Evolutionary conservation across 2,888 invertebrate genomes (phyloP).

Genomic region (Vanessa cardui): DNA sequence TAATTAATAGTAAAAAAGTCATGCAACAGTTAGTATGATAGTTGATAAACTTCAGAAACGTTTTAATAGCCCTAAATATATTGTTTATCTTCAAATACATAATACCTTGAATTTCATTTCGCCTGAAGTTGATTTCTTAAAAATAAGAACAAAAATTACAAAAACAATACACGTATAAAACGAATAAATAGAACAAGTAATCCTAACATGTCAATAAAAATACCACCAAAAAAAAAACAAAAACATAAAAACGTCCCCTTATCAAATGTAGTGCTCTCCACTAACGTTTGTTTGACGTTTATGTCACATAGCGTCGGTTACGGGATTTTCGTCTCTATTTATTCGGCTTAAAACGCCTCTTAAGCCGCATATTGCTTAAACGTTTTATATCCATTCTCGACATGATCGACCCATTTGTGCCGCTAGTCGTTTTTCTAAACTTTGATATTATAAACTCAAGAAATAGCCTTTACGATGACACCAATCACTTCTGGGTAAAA

Average conservation of each 20-base stretch:
- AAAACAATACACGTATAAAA: not conserved
- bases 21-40: too few relatives aligned
- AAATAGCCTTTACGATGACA: not conserved
- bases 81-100: too few relatives aligned
- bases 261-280: conserved; percentile 10
- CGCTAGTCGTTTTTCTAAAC: conserved; percentile 7
- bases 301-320: not conserved
- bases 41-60: too few relatives aligned
- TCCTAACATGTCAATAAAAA: not conserved
- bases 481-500: too few relatives aligned
- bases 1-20: too few relatives aligned
- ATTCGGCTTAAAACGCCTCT: not conserved
- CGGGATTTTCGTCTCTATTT: conserved; percentile 1
- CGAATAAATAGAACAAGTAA: not conserved
- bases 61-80: too few relatives aligned
- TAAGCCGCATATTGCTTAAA: not conserved
- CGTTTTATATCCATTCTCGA: conserved; percentile 11
- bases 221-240: not conserved
- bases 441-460: conserved; percentile 13
- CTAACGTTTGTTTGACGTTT: conserved; percentile 4
- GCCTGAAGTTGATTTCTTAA: too few relatives aligned
- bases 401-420: conserved; percentile 17
- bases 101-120: too few relatives aligned
- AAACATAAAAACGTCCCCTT: conserved; percentile 4
- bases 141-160: too few relatives aligned